A percentile compares a stretch with the other conserved stretches of the same genome.
phyloP scores from a whole-genome alignment of 2,888 invertebrate species.

The Leistus spinibarbis region DNA sequence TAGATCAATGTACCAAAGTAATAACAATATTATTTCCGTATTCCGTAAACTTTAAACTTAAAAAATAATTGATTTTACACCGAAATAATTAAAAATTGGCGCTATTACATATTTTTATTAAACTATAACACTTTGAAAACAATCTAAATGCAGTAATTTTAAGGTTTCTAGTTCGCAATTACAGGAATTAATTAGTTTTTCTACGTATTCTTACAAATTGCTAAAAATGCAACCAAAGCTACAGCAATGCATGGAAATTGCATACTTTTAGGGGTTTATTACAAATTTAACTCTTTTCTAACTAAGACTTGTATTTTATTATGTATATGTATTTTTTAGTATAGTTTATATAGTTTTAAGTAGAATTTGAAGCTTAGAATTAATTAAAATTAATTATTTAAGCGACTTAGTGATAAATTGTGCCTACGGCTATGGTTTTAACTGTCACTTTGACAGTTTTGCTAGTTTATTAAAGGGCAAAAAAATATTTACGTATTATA shows the following conservation, averaged over 20 bases:
- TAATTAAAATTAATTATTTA: no score
- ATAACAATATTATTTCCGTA: background rate
- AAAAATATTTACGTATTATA: no score
- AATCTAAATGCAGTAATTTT: no score
- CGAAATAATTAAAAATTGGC: background rate
- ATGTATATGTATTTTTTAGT: no score
- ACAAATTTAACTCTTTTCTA: background rate
- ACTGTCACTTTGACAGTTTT: no score
- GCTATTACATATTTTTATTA: no score
- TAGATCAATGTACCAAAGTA: background rate
- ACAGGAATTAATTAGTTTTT: background rate
- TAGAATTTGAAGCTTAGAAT: no score
- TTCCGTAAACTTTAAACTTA: background rate
- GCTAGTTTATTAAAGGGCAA: no score
- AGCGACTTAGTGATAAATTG: no score
- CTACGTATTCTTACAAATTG: background rate
- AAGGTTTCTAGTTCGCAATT: background rate
- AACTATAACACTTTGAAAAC: no score
- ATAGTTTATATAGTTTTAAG: no score
- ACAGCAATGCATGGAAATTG: background rate
- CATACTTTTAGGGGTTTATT: background rate
- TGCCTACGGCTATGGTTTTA: no score
- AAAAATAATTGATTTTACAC: background rate
- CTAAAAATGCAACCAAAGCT: background rate
- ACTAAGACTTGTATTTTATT: background rate